Evolutionary conservation across 2,888 invertebrate species (phyloP).

Genomic region (Ophonus ardosiacus): DNA sequence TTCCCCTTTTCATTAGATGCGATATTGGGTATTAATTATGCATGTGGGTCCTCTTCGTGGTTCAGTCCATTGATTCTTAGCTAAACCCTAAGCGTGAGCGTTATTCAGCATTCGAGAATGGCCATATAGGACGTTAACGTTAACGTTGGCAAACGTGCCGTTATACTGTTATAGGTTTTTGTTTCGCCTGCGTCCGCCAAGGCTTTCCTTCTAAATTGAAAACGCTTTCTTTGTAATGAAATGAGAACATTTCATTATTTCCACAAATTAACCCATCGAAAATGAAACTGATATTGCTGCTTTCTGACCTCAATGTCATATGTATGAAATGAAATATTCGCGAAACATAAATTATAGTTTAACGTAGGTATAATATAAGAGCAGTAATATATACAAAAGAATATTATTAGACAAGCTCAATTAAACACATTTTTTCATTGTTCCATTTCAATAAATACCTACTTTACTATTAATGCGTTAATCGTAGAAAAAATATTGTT

Average conservation of each 20-base stretch:
- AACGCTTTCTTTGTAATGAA: conserved; percentile 49
- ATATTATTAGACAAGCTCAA: no score
- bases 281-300: conserved; percentile 17
- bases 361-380: no score
- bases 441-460: no score
- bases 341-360: no score
- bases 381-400: no score
- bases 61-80: neutral
- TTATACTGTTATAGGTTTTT: conserved; percentile 48
- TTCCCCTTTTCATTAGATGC: neutral
- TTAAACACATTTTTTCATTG: no score
- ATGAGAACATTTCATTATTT: conserved; percentile 32
- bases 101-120: neutral
- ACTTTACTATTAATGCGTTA: no score
- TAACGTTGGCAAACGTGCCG: conserved; percentile 20
- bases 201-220: conserved; percentile 40
- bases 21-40: conserved; percentile 22
- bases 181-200: conserved; percentile 23
- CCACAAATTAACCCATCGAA: conserved; percentile 35
- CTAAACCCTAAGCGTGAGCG: neutral
- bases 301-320: neutral
- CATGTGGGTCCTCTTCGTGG: conserved; percentile 4
- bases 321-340: no score
- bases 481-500: no score
- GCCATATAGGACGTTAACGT: neutral